phyloP scores from a whole-genome alignment of 35 echinoderm and acorn worm species.

The Ophiothrix spiculata region DNA sequence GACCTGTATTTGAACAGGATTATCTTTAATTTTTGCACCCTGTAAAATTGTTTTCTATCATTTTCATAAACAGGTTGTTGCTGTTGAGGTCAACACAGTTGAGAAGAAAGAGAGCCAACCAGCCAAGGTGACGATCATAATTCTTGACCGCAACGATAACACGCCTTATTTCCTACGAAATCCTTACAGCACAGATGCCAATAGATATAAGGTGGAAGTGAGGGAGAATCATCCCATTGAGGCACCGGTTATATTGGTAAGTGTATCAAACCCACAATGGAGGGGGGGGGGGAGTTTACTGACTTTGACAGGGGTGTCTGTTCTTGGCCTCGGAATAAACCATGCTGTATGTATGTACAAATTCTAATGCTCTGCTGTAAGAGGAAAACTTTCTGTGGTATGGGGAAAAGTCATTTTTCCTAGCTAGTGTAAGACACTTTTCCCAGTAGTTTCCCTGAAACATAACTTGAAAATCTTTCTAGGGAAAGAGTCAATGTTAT shows the following conservation, averaged over 20 bases:
- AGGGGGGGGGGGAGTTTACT: no score
- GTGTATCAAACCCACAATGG: no score
- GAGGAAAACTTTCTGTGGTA: no score
- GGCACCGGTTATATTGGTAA: conserved; percentile 41
- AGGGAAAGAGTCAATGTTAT: no score
- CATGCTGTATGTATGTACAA: no score
- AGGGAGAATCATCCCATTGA: conserved; percentile 53
- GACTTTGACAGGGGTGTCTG: no score
- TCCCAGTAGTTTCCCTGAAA: no score
- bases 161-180: conserved; percentile 55
- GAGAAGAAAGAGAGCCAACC: conserved; percentile 18
- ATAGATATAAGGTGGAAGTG: conserved; percentile 41
- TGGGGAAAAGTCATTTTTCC: no score
- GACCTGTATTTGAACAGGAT: neutral
- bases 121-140: conserved; percentile 25
- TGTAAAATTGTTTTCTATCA: neutral
- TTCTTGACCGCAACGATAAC: conserved; percentile 72
- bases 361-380: no score
- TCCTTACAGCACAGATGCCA: conserved; percentile 21
- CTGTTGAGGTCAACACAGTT: conserved; percentile 39
- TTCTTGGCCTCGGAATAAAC: no score
- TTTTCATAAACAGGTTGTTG: conserved; percentile 26
- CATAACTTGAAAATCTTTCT: no score
- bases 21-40: neutral
- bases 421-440: no score